These are phyloP conservation scores for Catostylus mosaicus DNA, from an alignment of 30 jellyfish, hydroid and myxozoan genomes.

Conservation along the genomic window DNA sequence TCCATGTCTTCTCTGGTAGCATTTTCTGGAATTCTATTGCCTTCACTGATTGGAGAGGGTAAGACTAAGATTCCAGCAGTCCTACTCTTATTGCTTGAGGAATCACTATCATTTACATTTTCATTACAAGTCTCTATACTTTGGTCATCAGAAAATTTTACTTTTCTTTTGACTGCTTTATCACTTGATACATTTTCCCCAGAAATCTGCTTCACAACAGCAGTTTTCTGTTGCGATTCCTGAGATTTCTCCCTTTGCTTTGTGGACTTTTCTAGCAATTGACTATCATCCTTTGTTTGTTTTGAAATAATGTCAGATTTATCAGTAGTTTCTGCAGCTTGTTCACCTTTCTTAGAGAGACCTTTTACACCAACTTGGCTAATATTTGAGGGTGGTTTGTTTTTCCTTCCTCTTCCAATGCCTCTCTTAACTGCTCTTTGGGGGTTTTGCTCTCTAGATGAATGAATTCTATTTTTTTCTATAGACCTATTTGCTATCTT, in stretches of 20 bases:
- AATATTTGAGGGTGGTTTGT: background rate
- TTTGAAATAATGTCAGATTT: background rate
- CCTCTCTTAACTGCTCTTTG: conserved; percentile 6
- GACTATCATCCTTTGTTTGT: background rate
- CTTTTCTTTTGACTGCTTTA: conserved; percentile 5
- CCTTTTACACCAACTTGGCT: no score
- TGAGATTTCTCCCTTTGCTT: background rate
- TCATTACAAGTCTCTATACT: background rate
- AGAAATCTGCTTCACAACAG: background rate
- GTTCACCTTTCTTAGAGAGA: no score
- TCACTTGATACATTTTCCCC: background rate
- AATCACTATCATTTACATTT: background rate
- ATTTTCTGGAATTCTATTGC: background rate
- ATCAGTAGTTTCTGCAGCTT: background rate
- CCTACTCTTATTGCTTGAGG: conserved; percentile 6
- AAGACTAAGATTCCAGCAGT: conserved; percentile 59
- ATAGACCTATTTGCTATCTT: background rate
- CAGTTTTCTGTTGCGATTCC: background rate
- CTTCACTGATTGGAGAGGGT: conserved; percentile 44
- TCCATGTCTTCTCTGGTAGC: background rate
- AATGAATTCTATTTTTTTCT: background rate
- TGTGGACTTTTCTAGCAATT: background rate
- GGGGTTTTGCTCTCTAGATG: conserved; percentile 6
- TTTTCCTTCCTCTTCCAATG: conserved; percentile 47
- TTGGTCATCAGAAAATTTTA: conserved; percentile 6